Conservation (phyloP, 1,140 invertebrate species). For the Drosophila ficusphila region DNA sequence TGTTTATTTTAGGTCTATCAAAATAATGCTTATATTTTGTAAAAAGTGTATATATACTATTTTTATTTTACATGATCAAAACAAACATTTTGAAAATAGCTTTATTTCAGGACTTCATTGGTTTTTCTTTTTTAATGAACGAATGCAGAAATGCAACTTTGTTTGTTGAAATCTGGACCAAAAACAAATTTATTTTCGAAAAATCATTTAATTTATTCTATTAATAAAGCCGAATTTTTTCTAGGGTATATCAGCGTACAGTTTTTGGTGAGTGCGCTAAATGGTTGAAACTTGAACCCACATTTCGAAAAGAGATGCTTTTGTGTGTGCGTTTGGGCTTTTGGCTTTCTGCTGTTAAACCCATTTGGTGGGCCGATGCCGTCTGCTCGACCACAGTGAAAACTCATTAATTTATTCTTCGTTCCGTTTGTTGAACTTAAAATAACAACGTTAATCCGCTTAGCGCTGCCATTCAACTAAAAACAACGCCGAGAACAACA, state of each 20-base stretch:
- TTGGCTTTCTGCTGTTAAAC: constrained; percentile 75
- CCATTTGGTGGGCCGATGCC: constrained; percentile 48
- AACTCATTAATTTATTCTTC: constrained; percentile 83
- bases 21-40: too few species aligned
- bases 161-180: too few species aligned
- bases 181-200: too few species aligned
- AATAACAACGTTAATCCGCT: constrained; percentile 82
- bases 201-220: neutral
- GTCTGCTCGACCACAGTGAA: constrained; percentile 71
- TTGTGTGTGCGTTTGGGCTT: constrained; percentile 57
- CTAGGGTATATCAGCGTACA: constrained; percentile 51
- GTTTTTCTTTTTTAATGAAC: too few species aligned
- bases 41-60: too few species aligned
- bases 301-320: constrained; percentile 34
- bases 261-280: constrained; percentile 58
- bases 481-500: constrained; percentile 56
- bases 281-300: constrained; percentile 42
- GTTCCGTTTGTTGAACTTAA: constrained; percentile 81
- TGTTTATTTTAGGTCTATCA: too few species aligned
- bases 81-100: too few species aligned
- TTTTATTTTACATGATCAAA: neutral
- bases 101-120: too few species aligned
- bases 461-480: constrained; percentile 75
- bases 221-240: neutral
- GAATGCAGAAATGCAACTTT: too few species aligned